Base-by-base conservation (phyloP, 2,888 invertebrate species). In the Nymphalis urticae region DNA sequence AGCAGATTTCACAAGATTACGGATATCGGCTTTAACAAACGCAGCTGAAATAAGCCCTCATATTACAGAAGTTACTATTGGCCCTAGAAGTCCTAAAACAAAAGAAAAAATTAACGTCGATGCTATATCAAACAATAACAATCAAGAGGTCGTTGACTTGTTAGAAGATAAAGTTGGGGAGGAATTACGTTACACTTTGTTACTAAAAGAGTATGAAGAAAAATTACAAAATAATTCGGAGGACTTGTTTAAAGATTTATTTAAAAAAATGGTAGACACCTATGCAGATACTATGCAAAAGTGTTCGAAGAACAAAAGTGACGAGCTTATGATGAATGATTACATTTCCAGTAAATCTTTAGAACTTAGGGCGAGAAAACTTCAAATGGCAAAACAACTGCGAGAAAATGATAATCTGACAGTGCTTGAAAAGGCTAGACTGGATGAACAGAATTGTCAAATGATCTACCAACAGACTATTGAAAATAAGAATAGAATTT, bases 1-100 rank as follows among this genome's bases (percentile, higher is more conserved):
- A 27, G 81, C 84, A 4, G 88, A 85, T 75, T 88, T 94, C 77
- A 92, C 91, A 66, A 89, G 89, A 76, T 81, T 95, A 60, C 94
- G 94, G 75, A 86, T 94, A 69, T 94, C 95, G 4, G 94, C 94
- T 7, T 80, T 95, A 32, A 91, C 89, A 50, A 95, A 95, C 81
- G 94, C 94, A 5, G 92, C 91, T 21, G 86, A 87, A 77, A 90
- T 94, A 36, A 94, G 94, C 70, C 88, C 90, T 3, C 78, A 82
- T 48, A 85, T 94, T 1, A 89, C 89, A 72, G 89, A 93, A 82
- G 92, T 92, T 1, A 95, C 94, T 0, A 90, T 94, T 66, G 94
- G 94, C 1, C 93, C 94, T 1, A 85, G 84, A 17, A 85, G 81
- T 64, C 81, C 82, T 13, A 48, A 72, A 16, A 77, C 79, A 24